These are phyloP conservation scores for Scaptomyza polygonia DNA, from an alignment of 2,888 invertebrate species.

Conservation along the genomic window DNA sequence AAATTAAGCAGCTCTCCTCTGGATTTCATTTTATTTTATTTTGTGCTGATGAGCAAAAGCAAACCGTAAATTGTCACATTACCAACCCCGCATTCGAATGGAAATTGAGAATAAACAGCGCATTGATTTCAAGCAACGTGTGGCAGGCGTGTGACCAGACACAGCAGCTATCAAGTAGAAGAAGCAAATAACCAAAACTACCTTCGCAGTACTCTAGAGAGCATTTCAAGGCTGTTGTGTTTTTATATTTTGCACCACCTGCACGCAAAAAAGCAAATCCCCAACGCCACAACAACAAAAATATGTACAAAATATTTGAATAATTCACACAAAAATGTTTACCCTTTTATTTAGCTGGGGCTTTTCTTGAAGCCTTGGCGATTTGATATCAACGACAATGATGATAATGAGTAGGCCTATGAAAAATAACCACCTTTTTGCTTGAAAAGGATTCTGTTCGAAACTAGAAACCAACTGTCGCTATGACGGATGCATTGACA, in stretches of 20 bases:
- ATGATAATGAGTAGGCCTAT: conserved; percentile 67
- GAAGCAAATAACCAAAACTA: neutral
- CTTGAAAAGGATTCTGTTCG: neutral
- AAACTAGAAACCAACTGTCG: conserved; percentile 42
- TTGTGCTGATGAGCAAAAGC: conserved; percentile 75
- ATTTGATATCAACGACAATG: neutral
- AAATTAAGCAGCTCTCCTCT: conserved; percentile 70
- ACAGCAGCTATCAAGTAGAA: neutral
- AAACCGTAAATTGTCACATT: conserved; percentile 75
- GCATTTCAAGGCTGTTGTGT: conserved; percentile 38
- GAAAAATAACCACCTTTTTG: conserved; percentile 69
- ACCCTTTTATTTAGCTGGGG: conserved; percentile 41
- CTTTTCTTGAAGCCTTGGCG: conserved; percentile 12
- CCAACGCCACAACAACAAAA: neutral
- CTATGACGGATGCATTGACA: conserved; percentile 79
- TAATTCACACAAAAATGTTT: conserved; percentile 34
- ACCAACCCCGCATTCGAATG: conserved; percentile 18
- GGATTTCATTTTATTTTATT: neutral
- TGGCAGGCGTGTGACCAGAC: conserved; percentile 63
- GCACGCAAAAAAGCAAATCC: conserved; percentile 46
- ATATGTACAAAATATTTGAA: conserved; percentile 31
- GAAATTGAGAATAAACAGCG: conserved; percentile 55
- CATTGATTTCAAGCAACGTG: conserved; percentile 74
- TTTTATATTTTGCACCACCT: conserved; percentile 55
- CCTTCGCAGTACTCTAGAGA: conserved; percentile 49